A percentile compares a stretch with the other conserved stretches of the same genome.
Evolutionary conservation across 1,140 invertebrate genomes (phyloP).

Genomic region (Camponotus vicinus): DNA sequence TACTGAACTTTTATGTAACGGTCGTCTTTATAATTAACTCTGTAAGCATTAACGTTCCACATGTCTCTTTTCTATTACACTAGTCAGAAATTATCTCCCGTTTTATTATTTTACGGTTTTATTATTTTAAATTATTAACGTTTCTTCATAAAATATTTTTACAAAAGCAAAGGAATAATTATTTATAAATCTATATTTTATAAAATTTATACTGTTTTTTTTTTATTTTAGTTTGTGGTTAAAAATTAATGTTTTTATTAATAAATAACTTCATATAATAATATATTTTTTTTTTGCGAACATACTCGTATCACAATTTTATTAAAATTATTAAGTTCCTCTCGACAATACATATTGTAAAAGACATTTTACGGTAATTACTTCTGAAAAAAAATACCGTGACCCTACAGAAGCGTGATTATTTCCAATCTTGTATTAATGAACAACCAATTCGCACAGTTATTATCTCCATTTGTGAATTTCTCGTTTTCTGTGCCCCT

Average conservation of each 20-base stretch:
- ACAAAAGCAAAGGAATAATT: background rate
- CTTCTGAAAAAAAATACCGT: background rate
- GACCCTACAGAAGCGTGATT: background rate
- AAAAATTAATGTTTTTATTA: background rate
- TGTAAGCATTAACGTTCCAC: slow-evolving; percentile 50
- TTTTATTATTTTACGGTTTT: slow-evolving; percentile 33
- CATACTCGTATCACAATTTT: background rate
- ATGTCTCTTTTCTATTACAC: slow-evolving; percentile 46
- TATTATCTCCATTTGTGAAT: slow-evolving; percentile 8
- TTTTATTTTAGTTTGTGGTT: background rate
- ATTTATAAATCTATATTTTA: slow-evolving; percentile 11
- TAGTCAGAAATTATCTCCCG: slow-evolving; percentile 23
- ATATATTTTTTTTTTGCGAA: background rate
- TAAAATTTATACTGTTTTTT: background rate
- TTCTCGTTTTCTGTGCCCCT: slow-evolving; percentile 16
- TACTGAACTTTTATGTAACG: slow-evolving; percentile 54
- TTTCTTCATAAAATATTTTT: background rate
- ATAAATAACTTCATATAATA: background rate
- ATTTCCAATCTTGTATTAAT: background rate
- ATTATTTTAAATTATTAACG: slow-evolving; percentile 33
- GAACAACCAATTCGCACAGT: background rate
- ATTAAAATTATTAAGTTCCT: background rate
- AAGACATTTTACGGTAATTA: background rate
- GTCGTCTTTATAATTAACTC: slow-evolving; percentile 59
- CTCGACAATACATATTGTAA: background rate